Evolutionary conservation across 2,888 invertebrate species (phyloP), one percentile per base, ranked within the genome.

Genomic region (Apotomis capreana): DNA sequence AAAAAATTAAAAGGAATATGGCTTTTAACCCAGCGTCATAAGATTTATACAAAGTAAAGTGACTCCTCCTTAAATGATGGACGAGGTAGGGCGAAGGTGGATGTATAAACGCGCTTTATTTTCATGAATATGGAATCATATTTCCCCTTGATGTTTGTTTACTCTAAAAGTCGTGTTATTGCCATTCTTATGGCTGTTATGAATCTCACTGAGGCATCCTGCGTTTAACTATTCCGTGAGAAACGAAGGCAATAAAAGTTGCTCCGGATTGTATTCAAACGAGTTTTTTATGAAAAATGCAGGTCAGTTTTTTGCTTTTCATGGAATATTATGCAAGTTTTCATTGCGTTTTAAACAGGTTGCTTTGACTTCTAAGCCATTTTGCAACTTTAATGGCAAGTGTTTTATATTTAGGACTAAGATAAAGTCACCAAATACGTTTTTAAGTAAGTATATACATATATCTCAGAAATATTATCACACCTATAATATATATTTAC

Each of bases 111-210:
- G 26, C 67, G 36, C 61, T 71, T 68, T 54, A 54, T 68, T 68
- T 58, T 49, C 71, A 72, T 68, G 72, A 72, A 72, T 72, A 72
- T 68, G 63, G 57, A 72, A 68, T 68, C 63, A 63, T 71, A 68
- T 71, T 67, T 60, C 57, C 71, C 71, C 58, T 37, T 59, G 62
- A 59, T 63, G 59, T 72, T 72, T 72, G 72, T 72, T 72, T 72
- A 63, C 62, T 46, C 63, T 68, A 63, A 68, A 68, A 59, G 72
- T 72, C 58, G 72, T 68, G 62, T 72, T 72, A 68, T 68, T 68
- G 68, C 72, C 46, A 40, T 68, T 59, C 63, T 68, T 72, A 72
- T 72, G 46, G 59, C 72, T 44, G 46, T 68, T 37, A 72, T 72
- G 72, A 72, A 72, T 72, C 72, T 63, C 58, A 4, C 54, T 3